Percentiles rank a stretch among this genome's conserved stretches.
Evolutionary conservation across 2,888 invertebrate species (phyloP).

Genomic region (Julus scanicus): DNA sequence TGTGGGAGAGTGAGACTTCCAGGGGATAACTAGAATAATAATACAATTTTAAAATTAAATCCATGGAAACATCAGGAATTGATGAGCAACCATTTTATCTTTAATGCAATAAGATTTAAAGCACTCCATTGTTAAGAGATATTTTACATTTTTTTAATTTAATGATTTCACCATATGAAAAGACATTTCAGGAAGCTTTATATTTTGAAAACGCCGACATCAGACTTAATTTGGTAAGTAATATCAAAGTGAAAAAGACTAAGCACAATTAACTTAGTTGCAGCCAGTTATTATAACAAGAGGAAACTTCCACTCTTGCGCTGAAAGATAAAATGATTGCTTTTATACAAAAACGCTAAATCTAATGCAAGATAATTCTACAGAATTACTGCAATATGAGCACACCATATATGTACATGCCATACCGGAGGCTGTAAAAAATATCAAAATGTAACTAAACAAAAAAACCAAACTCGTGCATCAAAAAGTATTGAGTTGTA

Average conservation of each 20-base stretch:
- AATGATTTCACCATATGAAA: no score
- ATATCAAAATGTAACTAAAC: not conserved
- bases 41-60: not conserved
- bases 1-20: conserved; percentile 60
- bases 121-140: not conserved
- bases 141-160: not conserved
- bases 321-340: not conserved
- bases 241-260: not conserved
- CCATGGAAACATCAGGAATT: not conserved
- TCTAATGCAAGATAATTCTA: not conserved
- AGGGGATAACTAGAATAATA: conserved; percentile 58
- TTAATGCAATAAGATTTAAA: not conserved
- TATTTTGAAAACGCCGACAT: no score
- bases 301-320: not conserved
- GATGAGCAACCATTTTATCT: not conserved
- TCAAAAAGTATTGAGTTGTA: not conserved
- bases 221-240: not conserved
- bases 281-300: no score
- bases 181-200: no score
- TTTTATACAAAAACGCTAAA: not conserved
- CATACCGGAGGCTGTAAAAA: not conserved
- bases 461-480: not conserved
- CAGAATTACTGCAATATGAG: not conserved
- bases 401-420: not conserved
- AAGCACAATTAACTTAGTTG: no score